These are phyloP conservation scores for Callyntrura sp. DNA, from an alignment of 2,888 invertebrate genomes.

Conservation along the genomic window DNA sequence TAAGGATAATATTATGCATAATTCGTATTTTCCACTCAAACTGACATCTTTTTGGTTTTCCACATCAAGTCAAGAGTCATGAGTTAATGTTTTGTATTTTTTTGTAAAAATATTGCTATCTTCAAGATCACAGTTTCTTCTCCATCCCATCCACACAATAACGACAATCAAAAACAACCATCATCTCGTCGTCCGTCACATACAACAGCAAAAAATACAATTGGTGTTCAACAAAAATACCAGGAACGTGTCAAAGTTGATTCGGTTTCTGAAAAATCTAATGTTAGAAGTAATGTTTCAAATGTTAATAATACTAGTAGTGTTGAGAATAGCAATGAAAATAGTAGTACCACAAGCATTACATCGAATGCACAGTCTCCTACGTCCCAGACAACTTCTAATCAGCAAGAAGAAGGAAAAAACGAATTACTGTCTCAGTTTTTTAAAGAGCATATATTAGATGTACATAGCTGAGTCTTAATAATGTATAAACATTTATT, in stretches of 20 bases:
- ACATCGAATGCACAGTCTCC: neutral
- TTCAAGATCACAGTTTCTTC: constrained; percentile 57
- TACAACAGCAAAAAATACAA: neutral
- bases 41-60: too few species aligned
- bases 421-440: constrained; percentile 80
- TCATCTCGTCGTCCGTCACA: neutral
- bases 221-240: neutral
- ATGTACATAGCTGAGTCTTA: constrained; percentile 61
- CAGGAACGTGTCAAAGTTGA: neutral
- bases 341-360: constrained; percentile 34
- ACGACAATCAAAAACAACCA: constrained; percentile 53
- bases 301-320: constrained; percentile 13
- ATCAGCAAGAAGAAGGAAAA: constrained; percentile 58
- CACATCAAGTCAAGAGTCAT: too few species aligned
- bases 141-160: constrained; percentile 60
- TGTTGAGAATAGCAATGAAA: neutral
- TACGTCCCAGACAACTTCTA: constrained; percentile 1
- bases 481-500: constrained; percentile 3
- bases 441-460: constrained; percentile 80
- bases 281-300: neutral
- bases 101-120: constrained; percentile 25
- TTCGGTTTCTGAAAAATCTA: neutral
- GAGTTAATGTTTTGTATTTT: constrained; percentile 2
- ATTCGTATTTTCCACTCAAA: too few species aligned
- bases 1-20: constrained; percentile 37